Base-by-base conservation (phyloP, 2,113 vertebrate species). In the Otis tarda region DNA sequence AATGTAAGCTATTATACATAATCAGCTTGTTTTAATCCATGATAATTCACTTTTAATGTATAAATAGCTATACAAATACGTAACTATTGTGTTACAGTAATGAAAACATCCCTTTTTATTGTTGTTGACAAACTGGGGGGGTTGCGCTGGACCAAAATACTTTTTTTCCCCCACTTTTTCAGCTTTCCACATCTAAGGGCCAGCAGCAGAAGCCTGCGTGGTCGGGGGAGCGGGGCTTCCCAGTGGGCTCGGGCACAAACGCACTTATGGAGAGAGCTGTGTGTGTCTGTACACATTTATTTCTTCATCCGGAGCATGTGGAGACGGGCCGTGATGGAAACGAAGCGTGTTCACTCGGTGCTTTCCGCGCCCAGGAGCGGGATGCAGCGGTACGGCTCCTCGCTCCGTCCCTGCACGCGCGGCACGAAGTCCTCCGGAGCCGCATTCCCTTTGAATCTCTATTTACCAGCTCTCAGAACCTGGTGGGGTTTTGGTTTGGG, bases 171-270 rank as follows among this genome's bases (percentile, higher is more conserved):
- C 41, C 0, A 2, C 12, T 61, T 74, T 64, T 77, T 12, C 23
- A 20, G 0, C 30, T 82, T 59, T 9, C 45, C 7, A 0, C 5
- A 21, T 28, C 1, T 23, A 6, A 3, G 22, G 60, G 30, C 21
- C 28, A 12, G 43, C 28, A 2, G 5, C 64, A 27, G 39, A 55
- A 21, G 49, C 28, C 65, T 60, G 71, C 2, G 1, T 52, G n/a
- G 74, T 12, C 17, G 30, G 22, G 45, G 45, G 65, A 21, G 77
- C 5, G 37, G 78, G 73, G 57, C 50, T 64, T 92, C 90, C 88
- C 77, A 31, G 27, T 0, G 11, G 52, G n/a, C 24, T 25, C 23
- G 0, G 3, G 18, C 22, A 19, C 41, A 67, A 53, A 53, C 31
- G 57, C 83, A 75, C 30, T 41, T 33, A 16, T 30, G 41, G 35